Conservation (phyloP, 2,888 invertebrate genomes). For the Phortica magna region DNA sequence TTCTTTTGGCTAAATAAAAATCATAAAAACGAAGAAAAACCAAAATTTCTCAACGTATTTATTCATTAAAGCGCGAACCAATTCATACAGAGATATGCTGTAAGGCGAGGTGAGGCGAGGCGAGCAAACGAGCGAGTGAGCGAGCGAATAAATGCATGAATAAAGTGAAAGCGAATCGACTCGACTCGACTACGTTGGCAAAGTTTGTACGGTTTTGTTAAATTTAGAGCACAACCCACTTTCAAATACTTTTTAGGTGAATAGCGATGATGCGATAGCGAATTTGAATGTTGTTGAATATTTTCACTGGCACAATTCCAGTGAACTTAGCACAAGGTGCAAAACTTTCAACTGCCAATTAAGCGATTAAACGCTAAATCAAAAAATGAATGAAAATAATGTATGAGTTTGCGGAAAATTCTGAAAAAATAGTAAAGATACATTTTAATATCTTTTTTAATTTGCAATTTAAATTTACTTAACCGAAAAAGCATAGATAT, state of each 20-base stretch:
- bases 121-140: background rate
- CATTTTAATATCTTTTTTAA: background rate
- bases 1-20: slow-evolving; percentile 28
- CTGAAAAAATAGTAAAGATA: background rate
- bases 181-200: background rate
- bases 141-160: slow-evolving; percentile 43
- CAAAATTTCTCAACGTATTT: slow-evolving; percentile 18
- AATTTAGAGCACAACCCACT: no score
- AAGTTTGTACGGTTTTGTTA: background rate
- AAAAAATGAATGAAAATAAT: background rate
- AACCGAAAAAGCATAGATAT: background rate
- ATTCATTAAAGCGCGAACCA: background rate
- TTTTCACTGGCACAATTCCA: slow-evolving; percentile 48
- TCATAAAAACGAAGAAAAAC: background rate
- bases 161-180: background rate
- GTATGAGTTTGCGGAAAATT: background rate
- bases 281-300: slow-evolving; percentile 44
- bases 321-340: slow-evolving; percentile 46
- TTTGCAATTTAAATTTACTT: background rate
- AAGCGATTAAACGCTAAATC: slow-evolving; percentile 47
- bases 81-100: background rate
- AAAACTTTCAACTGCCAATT: slow-evolving; percentile 59
- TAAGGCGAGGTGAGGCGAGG: no score
- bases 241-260: no score
- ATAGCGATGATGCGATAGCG: slow-evolving; percentile 30